Conservation (phyloP, 2,113 vertebrate species). For the Crotalus horridus region DNA sequence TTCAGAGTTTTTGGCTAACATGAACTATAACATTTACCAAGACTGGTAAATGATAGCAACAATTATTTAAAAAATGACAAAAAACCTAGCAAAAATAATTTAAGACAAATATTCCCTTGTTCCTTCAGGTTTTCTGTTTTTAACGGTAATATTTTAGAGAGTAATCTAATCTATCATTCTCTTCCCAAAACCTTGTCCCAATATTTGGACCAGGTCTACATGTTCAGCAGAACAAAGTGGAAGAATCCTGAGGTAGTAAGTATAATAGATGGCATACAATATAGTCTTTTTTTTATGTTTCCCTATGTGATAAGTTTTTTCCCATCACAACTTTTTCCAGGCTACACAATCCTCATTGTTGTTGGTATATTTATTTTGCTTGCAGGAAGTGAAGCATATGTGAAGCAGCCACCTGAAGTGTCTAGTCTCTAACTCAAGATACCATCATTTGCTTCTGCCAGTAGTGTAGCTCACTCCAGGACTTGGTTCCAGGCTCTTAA, state of each 20-base stretch:
- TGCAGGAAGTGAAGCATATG: not conserved
- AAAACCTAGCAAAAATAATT: constrained; percentile 25
- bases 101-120: not conserved
- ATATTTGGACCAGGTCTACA: not conserved
- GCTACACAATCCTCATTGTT: not conserved
- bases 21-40: constrained; percentile 31
- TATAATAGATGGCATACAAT: not conserved
- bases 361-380: not conserved
- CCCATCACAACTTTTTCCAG: not conserved
- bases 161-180: constrained; percentile 27
- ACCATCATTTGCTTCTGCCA: not conserved
- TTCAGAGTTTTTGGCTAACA: constrained; percentile 37
- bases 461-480: not conserved
- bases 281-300: not conserved
- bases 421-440: too few species aligned
- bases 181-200: not conserved
- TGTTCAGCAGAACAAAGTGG: not conserved
- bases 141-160: constrained; percentile 34
- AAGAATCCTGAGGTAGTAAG: not conserved
- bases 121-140: not conserved
- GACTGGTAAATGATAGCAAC: not conserved
- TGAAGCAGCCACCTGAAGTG: not conserved
- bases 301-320: not conserved
- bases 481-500: not conserved
- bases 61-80: constrained; percentile 15